Base-by-base conservation (phyloP, 2,888 invertebrate genomes). In the Yponomeuta sedellus region DNA sequence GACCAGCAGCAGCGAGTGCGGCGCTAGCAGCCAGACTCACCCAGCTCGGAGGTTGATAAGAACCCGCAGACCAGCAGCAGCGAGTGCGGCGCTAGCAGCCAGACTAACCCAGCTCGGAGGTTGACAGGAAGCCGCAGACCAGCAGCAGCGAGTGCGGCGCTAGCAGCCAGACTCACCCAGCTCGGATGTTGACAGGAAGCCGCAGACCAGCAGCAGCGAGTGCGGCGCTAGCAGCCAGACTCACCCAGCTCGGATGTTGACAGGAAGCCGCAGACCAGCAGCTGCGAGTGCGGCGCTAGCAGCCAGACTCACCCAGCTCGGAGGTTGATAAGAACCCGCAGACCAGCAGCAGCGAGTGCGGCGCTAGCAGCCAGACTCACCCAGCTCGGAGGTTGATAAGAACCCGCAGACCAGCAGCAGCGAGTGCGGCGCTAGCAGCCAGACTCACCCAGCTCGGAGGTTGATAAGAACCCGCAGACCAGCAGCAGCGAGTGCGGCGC, bases 41-140 rank as follows among this genome's bases (percentile, higher is more conserved):
- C 44, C 44, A 52, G 44, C 6, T 52, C 44, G 16, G 12, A 4
- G 2, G 12, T 4, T 0, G 44, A 12, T 1, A 52, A 16, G 44
- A 52, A 52, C 16, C 44, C 44, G 12, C 12, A 16, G 44, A 52
- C 16, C 16, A 16, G 44, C 16, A 52, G 44, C 16, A 16, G 16
- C 3, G 44, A 8, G 4, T 16, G 16, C 6, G 44, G 16, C 12
- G n/a, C n/a, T n/a, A n/a, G n/a, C n/a, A n/a, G n/a, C n/a, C n/a
- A 4, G 25, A 34, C 34, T 34, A 5, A 34, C 8, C 25, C 34
- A 34, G 34, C 34, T 34, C 34, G 34, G 79, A 97, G 98, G 0
- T 98, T 98, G 77, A 97, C 94, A 20, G 98, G 94, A 79, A 96
- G 95, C 66, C 98, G 94, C 93, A 68, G 94, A 94, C 0, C 96